A percentile compares a stretch with the other conserved stretches of the same genome.
phyloP scores from a whole-genome alignment of 2,888 invertebrate genomes.

The Cantharis nigra region DNA sequence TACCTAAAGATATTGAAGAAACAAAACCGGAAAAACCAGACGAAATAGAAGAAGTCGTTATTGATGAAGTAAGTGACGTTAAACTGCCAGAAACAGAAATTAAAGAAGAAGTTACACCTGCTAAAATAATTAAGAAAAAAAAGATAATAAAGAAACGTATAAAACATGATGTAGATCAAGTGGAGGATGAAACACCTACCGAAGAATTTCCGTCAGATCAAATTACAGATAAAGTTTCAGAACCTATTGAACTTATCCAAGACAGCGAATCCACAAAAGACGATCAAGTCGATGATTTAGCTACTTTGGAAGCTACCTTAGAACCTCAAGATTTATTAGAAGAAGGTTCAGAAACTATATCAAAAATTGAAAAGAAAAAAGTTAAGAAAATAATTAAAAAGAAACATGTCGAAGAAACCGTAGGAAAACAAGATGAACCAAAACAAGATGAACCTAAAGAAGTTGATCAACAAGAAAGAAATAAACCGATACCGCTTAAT shows the following conservation, averaged over 20 bases:
- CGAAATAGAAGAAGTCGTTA: conserved; percentile 43
- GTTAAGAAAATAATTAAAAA: conserved; percentile 26
- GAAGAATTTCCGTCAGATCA: conserved; percentile 11
- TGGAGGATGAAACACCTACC: conserved; percentile 44
- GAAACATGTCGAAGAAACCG: conserved; percentile 10
- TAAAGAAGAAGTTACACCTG: conserved; percentile 36
- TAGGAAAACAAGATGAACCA: conserved; percentile 37
- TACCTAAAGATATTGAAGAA: too few relatives aligned
- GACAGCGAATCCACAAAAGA: conserved; percentile 39
- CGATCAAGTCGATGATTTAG: conserved; percentile 37
- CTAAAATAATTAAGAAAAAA: conserved; percentile 45
- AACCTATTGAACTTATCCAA: conserved; percentile 42
- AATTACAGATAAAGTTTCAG: conserved; percentile 22
- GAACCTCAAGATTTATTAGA: not conserved
- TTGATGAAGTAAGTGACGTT: conserved; percentile 44
- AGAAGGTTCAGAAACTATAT: conserved; percentile 21
- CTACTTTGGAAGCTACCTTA: not conserved
- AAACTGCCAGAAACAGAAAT: conserved; percentile 39
- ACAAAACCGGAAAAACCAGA: conserved; percentile 38
- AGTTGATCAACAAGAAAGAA: conserved; percentile 34
- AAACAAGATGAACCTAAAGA: conserved; percentile 39
- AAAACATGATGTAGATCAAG: conserved; percentile 39
- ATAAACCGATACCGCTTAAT: conserved; percentile 19
- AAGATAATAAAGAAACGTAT: conserved; percentile 31
- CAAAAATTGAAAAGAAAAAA: conserved; percentile 18